Evolutionary conservation across 2,113 vertebrate genomes (phyloP), one percentile per base, ranked within the genome.

Genomic region (Okapia johnstoni): DNA sequence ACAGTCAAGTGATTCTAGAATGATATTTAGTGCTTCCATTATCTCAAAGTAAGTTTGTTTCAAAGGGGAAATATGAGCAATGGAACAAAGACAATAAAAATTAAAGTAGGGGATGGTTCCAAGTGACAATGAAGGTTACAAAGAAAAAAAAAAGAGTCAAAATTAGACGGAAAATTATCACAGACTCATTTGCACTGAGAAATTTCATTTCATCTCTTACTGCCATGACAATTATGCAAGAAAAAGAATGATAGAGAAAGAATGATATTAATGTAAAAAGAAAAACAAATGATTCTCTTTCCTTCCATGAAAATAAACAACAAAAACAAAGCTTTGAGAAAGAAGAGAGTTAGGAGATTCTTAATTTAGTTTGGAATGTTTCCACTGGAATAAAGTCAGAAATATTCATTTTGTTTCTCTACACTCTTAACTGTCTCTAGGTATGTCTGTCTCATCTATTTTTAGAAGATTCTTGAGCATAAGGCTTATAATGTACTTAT

Each of bases 41-140:
- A 90, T 84, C 92, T 96, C 76, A 86, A n/a, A 85, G 86, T 80
- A 94, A 93, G 46, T 89, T 93, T 48, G 13, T 94, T 97, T 92
- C 60, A n/a, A 66, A 23, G 55, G 54, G 48, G 17, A 88, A 76
- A 85, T 48, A 19, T 16, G 33, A 86, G 88, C 40, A 80, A 30
- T 76, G 12, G 21, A 96, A 94, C 13, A 88, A 93, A 91, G 73
- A 46, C 50, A 86, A 61, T 54, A 7, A 85, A 66, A 79, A 79
- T 86, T 92, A 66, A 60, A 85, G 58, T 5, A 86, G 13, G 48
- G 73, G 33, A 79, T 73, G 40, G 40, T 93, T 94, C 36, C 79
- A 84, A 94, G 55, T 48, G 26, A 94, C 83, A 88, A 85, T 33
- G 86, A 54, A 83, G 57, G 36, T 88, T 61, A 40, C 52, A 70